phyloP scores from a whole-genome alignment of 1,140 invertebrate species.

The Oryzaephilus surinamensis region DNA sequence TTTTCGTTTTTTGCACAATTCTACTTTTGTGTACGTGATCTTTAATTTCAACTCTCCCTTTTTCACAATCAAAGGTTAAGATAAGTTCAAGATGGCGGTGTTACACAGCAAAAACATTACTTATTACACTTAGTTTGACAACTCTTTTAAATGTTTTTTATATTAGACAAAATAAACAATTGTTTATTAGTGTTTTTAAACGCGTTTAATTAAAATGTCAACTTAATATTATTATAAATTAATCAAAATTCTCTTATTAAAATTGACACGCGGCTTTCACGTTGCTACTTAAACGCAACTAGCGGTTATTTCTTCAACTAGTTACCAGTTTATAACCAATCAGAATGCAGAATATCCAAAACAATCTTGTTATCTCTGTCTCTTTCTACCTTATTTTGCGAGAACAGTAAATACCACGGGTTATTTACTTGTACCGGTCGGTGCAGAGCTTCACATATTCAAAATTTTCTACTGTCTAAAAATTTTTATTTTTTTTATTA shows the following conservation, averaged over 20 bases:
- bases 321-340: not conserved
- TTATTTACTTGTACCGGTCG: not conserved
- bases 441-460: not conserved
- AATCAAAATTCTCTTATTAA: constrained; percentile 11
- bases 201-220: constrained; percentile 24
- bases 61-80: not conserved
- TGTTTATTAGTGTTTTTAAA: constrained; percentile 1
- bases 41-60: too few relatives aligned
- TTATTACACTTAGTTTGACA: not conserved
- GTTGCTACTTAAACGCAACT: constrained; percentile 24
- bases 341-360: not conserved
- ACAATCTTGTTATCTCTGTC: not conserved
- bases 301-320: constrained; percentile 20
- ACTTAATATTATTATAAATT: constrained; percentile 14
- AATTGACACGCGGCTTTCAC: constrained; percentile 40
- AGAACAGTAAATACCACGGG: not conserved
- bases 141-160: too few relatives aligned
- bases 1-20: too few relatives aligned
- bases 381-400: not conserved
- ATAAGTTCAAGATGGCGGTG: constrained; percentile 4
- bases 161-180: too few relatives aligned
- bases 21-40: too few relatives aligned
- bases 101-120: constrained; percentile 2
- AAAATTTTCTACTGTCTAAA: not conserved
- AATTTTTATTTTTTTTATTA: too few relatives aligned